A percentile compares a stretch with the other conserved stretches of the same genome.
Conservation (phyloP, 2,888 invertebrate genomes). For the Ophonus ardosiacus region DNA sequence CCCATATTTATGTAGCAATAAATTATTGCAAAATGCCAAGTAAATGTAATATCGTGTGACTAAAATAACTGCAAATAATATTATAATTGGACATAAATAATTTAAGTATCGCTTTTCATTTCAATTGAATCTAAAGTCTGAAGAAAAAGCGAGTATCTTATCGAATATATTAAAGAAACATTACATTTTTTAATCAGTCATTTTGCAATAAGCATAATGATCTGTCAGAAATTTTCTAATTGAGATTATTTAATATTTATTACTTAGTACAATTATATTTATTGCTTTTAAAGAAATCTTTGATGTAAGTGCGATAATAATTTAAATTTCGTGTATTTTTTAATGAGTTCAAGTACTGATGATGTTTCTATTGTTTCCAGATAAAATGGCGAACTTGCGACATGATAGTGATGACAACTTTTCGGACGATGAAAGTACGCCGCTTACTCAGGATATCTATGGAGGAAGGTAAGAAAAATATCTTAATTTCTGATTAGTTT, state of each 20-base stretch:
- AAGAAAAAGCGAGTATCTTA: background rate
- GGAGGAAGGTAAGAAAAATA: constrained; percentile 87
- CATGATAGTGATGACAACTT: constrained; percentile 87
- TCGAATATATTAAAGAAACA: background rate
- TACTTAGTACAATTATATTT: constrained; percentile 1
- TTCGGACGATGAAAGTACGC: constrained; percentile 92
- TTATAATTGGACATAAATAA: constrained; percentile 7
- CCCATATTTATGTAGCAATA: constrained; percentile 29
- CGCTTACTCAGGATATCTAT: constrained; percentile 92
- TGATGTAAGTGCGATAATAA: constrained; percentile 6
- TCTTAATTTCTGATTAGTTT: background rate
- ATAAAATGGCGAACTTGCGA: constrained; percentile 80
- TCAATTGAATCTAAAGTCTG: background rate
- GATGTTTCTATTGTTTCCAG: constrained; percentile 48
- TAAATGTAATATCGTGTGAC: constrained; percentile 25
- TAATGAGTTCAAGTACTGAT: constrained; percentile 25
- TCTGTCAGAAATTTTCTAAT: constrained; percentile 10
- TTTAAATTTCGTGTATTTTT: constrained; percentile 29
- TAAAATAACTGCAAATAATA: constrained; percentile 28
- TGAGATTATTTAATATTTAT: constrained; percentile 7
- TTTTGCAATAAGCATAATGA: constrained; percentile 9
- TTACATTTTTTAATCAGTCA: background rate
- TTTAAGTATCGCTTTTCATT: constrained; percentile 2
- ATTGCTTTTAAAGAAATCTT: background rate
- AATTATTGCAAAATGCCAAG: background rate